These are phyloP conservation scores for Punctoribates punctum DNA, from an alignment of 2,888 invertebrate genomes.

Conservation along the genomic window DNA sequence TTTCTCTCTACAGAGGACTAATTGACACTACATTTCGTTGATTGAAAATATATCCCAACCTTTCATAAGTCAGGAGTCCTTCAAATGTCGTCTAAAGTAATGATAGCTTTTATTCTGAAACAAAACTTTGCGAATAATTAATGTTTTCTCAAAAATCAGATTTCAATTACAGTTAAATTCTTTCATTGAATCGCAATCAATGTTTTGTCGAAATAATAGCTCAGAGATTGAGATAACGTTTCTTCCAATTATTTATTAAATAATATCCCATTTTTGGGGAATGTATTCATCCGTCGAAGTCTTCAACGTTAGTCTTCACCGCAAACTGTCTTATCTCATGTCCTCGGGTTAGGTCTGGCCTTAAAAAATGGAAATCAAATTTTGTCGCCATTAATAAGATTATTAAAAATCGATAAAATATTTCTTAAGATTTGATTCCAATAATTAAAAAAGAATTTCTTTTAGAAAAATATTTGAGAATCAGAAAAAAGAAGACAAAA, in stretches of 20 bases:
- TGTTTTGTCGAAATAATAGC: neutral
- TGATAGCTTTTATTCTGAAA: constrained; percentile 5
- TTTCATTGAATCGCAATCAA: neutral
- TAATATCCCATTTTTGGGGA: no score
- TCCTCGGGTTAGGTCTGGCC: neutral
- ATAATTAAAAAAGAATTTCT: no score
- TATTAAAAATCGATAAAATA: neutral
- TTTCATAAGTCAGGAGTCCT: neutral
- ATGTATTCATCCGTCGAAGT: neutral
- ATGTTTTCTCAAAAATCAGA: neutral
- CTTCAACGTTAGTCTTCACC: neutral
- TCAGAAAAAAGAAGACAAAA: no score
- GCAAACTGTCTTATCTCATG: no score
- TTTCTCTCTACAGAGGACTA: no score
- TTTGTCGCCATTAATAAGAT: neutral
- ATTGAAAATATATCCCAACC: no score
- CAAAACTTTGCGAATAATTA: neutral
- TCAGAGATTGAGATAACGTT: no score
- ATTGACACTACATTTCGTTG: no score
- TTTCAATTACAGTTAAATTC: neutral
- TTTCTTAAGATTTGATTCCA: no score
- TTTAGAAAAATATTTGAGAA: no score
- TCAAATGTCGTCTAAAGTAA: constrained; percentile 2
- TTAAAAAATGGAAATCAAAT: neutral
- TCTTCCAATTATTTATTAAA: no score